phyloP scores from a whole-genome alignment of 2,113 vertebrate genomes.

The Hoplias malabaricus region DNA sequence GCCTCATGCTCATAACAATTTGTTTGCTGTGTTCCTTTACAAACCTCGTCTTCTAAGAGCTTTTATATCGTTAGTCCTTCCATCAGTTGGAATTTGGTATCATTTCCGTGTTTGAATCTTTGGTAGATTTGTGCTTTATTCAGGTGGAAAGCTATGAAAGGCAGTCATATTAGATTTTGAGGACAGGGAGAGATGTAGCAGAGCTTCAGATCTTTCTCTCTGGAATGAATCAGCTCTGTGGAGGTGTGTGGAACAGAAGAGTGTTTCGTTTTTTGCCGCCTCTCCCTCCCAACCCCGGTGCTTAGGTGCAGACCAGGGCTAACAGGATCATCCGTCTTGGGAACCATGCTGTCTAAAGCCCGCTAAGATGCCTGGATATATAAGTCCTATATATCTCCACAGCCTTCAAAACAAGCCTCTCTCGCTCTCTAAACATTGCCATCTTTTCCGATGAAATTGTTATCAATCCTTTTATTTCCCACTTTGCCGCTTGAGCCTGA shows the following conservation, averaged over 20 bases:
- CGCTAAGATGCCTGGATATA: neutral
- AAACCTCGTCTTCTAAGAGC: neutral
- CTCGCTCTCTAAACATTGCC: slow-evolving; percentile 37
- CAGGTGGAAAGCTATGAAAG: neutral
- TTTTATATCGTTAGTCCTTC: neutral
- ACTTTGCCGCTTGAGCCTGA: slow-evolving; percentile 58
- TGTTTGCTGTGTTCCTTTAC: neutral
- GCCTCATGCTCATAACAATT: neutral
- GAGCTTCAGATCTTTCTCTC: neutral
- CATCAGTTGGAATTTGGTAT: neutral
- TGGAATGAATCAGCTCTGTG: slow-evolving; percentile 10
- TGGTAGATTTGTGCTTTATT: neutral
- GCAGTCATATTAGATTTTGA: slow-evolving; percentile 2
- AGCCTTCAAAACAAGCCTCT: slow-evolving; percentile 40
- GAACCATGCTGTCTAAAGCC: slow-evolving; percentile 22
- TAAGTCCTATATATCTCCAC: slow-evolving; percentile 35
- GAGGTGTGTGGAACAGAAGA: slow-evolving; percentile 28
- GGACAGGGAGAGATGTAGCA: neutral
- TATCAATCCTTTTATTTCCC: slow-evolving; percentile 56
- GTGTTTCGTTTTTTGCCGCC: slow-evolving; percentile 3
- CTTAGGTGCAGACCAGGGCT: neutral
- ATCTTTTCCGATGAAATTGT: slow-evolving; percentile 54
- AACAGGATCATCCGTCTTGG: slow-evolving; percentile 24
- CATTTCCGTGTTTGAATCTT: neutral
- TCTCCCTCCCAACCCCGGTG: too few relatives aligned